phyloP scores from a whole-genome alignment of 2,113 vertebrate species.

The Cyanoliseus patagonus region DNA sequence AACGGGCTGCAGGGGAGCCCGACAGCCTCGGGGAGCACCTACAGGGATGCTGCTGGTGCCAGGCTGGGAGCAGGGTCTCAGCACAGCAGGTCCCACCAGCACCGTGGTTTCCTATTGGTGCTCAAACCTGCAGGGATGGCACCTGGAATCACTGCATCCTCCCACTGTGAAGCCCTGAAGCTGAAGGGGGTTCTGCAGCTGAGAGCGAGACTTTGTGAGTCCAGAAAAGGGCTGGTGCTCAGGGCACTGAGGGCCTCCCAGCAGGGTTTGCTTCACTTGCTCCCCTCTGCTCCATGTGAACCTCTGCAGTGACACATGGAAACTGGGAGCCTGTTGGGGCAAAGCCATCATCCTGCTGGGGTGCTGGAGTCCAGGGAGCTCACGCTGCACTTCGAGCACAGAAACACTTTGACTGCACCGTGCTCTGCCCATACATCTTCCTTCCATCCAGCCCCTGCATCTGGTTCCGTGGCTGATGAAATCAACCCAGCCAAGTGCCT shows the following conservation, averaged over 20 bases:
- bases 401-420: not conserved
- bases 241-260: not conserved
- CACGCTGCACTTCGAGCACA: not conserved
- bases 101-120: accelerated
- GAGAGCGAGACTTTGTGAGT: not conserved
- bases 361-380: not conserved
- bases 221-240: not conserved
- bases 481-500: not conserved
- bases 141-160: not conserved
- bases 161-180: accelerated
- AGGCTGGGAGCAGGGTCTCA: not conserved
- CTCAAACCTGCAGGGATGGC: not conserved
- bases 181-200: not conserved
- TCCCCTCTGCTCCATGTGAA: not conserved
- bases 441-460: not conserved
- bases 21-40: not conserved
- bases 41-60: not conserved
- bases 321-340: not conserved
- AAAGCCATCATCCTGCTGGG: not conserved
- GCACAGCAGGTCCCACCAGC: not conserved
- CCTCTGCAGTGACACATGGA: not conserved
- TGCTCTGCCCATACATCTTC: not conserved
- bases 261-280: not conserved
- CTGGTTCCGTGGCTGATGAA: not conserved
- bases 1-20: not conserved